These are phyloP conservation scores for Cottus gobio DNA, from an alignment of 2,113 vertebrate genomes.

Conservation along the genomic window DNA sequence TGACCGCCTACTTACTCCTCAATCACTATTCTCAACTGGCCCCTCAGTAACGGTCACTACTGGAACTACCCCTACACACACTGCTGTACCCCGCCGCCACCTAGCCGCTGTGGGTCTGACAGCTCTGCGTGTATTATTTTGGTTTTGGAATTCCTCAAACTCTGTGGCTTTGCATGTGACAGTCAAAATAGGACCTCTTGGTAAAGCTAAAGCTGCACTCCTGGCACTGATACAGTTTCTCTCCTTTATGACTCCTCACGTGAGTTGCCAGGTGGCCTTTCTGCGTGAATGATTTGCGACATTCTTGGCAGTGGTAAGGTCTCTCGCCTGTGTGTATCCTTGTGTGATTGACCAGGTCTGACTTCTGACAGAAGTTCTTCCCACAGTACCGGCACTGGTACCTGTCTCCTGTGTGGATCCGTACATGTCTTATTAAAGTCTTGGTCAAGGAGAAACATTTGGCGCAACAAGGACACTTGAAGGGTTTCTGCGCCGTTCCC, in stretches of 20 bases:
- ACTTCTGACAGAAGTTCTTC: constrained; percentile 56
- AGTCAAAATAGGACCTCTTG: neutral
- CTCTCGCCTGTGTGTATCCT: too few relatives aligned
- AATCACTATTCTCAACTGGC: too few relatives aligned
- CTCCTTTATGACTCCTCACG: constrained; percentile 36
- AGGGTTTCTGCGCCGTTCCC: constrained; percentile 36
- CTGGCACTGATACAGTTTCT: constrained; percentile 17
- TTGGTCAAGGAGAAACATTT: constrained; percentile 55
- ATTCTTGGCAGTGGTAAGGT: constrained; percentile 33
- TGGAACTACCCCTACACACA: too few relatives aligned
- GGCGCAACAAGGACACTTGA: constrained; percentile 50
- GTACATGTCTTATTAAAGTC: constrained; percentile 44
- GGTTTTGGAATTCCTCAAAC: neutral
- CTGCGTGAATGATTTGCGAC: constrained; percentile 42
- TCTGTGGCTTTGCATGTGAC: constrained; percentile 5
- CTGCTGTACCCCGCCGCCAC: too few relatives aligned
- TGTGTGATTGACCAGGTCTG: constrained; percentile 55
- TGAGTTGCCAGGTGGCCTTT: constrained; percentile 52
- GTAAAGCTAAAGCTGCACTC: constrained; percentile 11
- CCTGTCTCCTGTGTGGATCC: constrained; percentile 37
- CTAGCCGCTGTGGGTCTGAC: too few relatives aligned
- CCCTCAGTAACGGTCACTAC: too few relatives aligned
- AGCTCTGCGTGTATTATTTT: too few relatives aligned
- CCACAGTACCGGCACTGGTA: constrained; percentile 49
- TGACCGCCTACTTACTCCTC: too few relatives aligned